Evolutionary conservation across 2,797 vertebrate species (phyloP), one percentile per base, ranked within the genome.

Genomic region (Margarornis squamiger): DNA sequence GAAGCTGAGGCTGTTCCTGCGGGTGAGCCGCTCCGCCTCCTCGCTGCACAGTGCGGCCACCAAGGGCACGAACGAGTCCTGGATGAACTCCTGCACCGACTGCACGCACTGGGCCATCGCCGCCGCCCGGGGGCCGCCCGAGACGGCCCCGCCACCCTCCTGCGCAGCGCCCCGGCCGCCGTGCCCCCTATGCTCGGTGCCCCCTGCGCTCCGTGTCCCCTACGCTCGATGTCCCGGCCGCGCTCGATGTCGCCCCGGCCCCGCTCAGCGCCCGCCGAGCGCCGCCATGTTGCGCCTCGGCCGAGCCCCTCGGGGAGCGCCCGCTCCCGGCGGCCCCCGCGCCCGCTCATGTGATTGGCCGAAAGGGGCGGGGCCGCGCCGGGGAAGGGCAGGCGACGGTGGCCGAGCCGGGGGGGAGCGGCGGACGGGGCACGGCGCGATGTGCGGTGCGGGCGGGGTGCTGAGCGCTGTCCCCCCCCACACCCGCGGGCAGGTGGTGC

Each of bases 51-150:
- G 95, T n/a, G 99, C 99, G 72, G 99, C 99, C 91, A 99, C 99
- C 98, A 98, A 99, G 49, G 99, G 99, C 66, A 99, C 99, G 96
- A 99, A 99, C 46, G 99, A 99, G 97, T 99, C 99, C 98, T 99
- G 99, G 92, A 99, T 98, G 87, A 99, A 99, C 98, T 99, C 99
- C 94, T 99, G 99, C 93, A 99, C 99, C 27, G 99, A 99, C 96
- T 99, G 99, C 49, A 99, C 98, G 84, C 99, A 99, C 96, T 99
- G 99, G 90, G 99, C 99, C 99, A 99, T 99, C 39, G 78, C 63
- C 61, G 45, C 68, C 70, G 41, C 68, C 63, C 82, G 71, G 62
- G 62, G 85, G 67, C 52, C 66, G 90, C 63, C 93, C 55, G 20
- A 43, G 57, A 72, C 55, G 72, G 71, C 68, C 68, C 66, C 62